Evolutionary conservation across 2,113 vertebrate genomes (phyloP), one percentile per base, ranked within the genome.

Genomic region (Oreotrochilus melanogaster): DNA sequence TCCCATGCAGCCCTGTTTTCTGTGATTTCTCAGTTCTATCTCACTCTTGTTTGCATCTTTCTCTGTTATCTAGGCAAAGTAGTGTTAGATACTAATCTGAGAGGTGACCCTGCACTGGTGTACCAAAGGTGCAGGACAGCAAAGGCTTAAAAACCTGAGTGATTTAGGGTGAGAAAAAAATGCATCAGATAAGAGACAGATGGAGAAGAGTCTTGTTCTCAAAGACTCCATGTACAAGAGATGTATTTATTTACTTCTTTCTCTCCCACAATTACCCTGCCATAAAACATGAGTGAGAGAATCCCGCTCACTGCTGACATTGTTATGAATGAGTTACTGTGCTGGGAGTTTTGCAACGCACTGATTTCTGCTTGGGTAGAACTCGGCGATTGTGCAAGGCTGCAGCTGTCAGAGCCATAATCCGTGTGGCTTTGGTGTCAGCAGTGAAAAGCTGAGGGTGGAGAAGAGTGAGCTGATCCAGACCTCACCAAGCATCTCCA

Each of bases 351-450:
- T 90, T 91, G 88, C 95, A 96, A 64, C 0, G 1, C 82, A 30
- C 72, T 74, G 88, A 88, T 92, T 93, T 90, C 86, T 88, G 75
- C 69, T 43, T 1, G 35, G 51, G 82, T 56, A 79, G 80, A 83
- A 65, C 64, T 27, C 69, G 73, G 64, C 1, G 3, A 76, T 79
- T 96, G 88, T 70, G 75, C 67, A 79, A 96, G 92, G 67, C 74
- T 14, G 7, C 92, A 93, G 96, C 95, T 93, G 95, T 92, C 91
- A 79, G 7, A 74, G 71, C 51, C 37, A 7, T 79, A 79, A 94
- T 94, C 88, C 7, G 0, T 15, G 48, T 8, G 60, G 64, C 67
- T 83, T 73, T 8, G 7, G 75, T 30, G 94, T 58, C 0, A 0
- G 60, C 78, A 66, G 45, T 3, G n/a, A 56, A 79, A 84, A 92